Conservation (phyloP, 2,113 vertebrate species). For the Solenodon paradoxus region DNA sequence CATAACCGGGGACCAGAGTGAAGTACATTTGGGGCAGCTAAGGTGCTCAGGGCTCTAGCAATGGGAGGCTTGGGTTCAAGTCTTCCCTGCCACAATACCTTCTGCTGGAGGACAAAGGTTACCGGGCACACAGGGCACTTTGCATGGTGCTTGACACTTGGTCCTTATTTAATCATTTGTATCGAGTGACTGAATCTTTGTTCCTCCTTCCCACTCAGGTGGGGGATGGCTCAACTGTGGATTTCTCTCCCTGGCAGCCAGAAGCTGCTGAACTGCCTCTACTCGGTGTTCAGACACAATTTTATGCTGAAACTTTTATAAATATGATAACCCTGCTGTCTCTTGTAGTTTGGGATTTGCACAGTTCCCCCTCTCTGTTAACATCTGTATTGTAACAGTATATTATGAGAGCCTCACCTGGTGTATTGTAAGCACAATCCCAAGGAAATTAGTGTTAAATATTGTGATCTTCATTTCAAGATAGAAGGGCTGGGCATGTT, state of each 20-base stretch:
- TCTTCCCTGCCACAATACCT: background rate
- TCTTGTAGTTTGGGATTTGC: conserved; percentile 66
- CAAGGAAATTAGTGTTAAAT: conserved; percentile 70
- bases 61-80: background rate
- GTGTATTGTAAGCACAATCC: conserved; percentile 75
- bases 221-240: background rate
- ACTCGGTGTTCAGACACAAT: background rate
- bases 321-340: conserved; percentile 67
- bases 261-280: background rate
- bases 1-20: background rate
- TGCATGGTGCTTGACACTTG: rapidly evolving
- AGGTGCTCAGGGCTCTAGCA: background rate
- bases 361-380: conserved; percentile 62
- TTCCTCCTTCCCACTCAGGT: background rate
- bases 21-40: rapidly evolving
- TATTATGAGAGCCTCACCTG: conserved; percentile 74
- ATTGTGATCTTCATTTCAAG: conserved; percentile 70
- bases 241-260: background rate
- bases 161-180: rapidly evolving
- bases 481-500: conserved; percentile 59
- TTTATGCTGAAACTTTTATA: conserved; percentile 75
- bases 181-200: background rate
- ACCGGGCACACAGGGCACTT: rapidly evolving
- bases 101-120: background rate
- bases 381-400: conserved; percentile 77